phyloP scores from a whole-genome alignment of 2,888 invertebrate genomes.

The Pycnomerus fuliginosus region DNA sequence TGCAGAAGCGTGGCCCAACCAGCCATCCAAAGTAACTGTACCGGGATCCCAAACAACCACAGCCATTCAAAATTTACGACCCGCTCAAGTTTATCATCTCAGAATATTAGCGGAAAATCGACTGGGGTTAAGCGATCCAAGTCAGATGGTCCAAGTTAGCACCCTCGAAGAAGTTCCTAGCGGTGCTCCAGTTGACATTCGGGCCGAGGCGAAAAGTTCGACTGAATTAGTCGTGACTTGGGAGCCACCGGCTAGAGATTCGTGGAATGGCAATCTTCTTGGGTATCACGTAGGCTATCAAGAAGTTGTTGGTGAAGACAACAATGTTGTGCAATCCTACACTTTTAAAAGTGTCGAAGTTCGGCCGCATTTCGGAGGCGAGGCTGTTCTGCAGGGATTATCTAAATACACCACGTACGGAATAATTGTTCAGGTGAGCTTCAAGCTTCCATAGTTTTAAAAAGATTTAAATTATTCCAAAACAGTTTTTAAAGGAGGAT shows the following conservation, averaged over 20 bases:
- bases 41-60: constrained; percentile 81
- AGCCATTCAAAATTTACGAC: constrained; percentile 77
- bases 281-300: constrained; percentile 88
- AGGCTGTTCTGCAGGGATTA: constrained; percentile 68
- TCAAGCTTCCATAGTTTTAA: too few species aligned
- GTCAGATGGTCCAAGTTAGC: constrained; percentile 81
- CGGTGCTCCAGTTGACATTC: constrained; percentile 78
- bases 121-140: constrained; percentile 83
- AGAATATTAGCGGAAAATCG: constrained; percentile 88
- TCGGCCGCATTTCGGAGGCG: constrained; percentile 69
- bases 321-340: constrained; percentile 53
- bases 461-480: too few species aligned
- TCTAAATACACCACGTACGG: constrained; percentile 79
- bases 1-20: constrained; percentile 78
- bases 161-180: constrained; percentile 84
- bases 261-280: constrained; percentile 84
- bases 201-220: constrained; percentile 81
- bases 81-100: constrained; percentile 85
- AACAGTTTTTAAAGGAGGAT: too few species aligned
- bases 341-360: constrained; percentile 76
- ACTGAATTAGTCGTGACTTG: constrained; percentile 82
- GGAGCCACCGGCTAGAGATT: constrained; percentile 83
- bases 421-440: constrained; percentile 71
- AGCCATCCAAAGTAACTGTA: constrained; percentile 78
- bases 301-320: constrained; percentile 55